Evolutionary conservation across 2,113 vertebrate species (phyloP).

Genomic region (Engraulis encrasicolus): DNA sequence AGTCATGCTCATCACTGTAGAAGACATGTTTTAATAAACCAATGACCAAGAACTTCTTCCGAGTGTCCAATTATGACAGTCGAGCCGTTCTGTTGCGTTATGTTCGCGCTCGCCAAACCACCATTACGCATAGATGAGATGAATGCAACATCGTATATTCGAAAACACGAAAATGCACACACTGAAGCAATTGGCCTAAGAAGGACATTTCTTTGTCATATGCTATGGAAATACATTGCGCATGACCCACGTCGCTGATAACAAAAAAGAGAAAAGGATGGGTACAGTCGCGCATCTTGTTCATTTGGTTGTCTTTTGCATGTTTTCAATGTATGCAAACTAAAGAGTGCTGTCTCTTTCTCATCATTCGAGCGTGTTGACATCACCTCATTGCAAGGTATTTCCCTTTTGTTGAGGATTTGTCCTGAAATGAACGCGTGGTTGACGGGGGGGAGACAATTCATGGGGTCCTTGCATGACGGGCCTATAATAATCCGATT

Average conservation of each 20-base stretch:
- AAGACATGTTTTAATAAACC: not conserved
- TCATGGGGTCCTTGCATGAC: not conserved
- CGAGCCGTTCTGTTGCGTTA: not conserved
- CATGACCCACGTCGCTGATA: not conserved
- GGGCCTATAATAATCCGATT: not conserved
- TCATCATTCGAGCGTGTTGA: not conserved
- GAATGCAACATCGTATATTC: not conserved
- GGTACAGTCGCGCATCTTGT: not conserved
- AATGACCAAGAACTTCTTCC: not conserved
- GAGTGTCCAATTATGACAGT: not conserved
- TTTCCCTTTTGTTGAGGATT: not conserved
- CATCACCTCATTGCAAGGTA: not conserved
- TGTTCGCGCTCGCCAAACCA: not conserved
- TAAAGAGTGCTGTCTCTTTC: not conserved
- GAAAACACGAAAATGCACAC: not conserved
- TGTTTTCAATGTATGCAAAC: slow-evolving; percentile 1
- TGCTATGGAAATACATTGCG: not conserved
- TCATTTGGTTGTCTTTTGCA: slow-evolving; percentile 8
- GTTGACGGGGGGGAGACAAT: not conserved
- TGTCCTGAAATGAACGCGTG: not conserved
- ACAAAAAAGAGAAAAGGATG: no score
- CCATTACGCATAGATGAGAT: not conserved
- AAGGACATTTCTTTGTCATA: not conserved
- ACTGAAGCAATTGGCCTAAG: not conserved
- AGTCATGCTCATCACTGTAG: not conserved